These are phyloP conservation scores for Tangara arthus DNA, from an alignment of 2,797 vertebrate genomes.

Conservation along the genomic window DNA sequence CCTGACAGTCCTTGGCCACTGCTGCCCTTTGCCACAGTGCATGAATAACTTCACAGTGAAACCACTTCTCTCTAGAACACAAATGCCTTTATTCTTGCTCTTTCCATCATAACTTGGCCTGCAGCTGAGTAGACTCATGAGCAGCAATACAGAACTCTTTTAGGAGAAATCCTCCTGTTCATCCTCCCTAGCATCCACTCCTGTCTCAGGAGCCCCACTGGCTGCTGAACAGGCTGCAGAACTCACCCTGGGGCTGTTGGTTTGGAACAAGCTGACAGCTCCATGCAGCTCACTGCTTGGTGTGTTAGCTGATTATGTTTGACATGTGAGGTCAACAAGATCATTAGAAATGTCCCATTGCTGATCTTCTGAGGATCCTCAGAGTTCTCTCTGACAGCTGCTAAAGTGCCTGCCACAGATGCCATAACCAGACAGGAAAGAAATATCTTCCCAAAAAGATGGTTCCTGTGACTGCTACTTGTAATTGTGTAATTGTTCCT, in stretches of 20 bases:
- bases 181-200: not conserved
- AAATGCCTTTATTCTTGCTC: not conserved
- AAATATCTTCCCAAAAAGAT: not conserved
- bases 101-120: not conserved
- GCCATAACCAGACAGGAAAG: not conserved
- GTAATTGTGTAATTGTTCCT: not conserved
- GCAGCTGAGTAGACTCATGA: not conserved
- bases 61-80: not conserved
- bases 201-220: not conserved
- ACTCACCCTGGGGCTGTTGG: not conserved
- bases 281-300: not conserved
- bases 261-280: not conserved
- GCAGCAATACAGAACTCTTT: not conserved
- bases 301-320: not conserved
- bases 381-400: not conserved
- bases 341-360: not conserved
- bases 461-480: not conserved
- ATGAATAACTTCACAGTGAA: not conserved
- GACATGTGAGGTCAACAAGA: slow-evolving; percentile 3
- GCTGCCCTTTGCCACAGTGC: not conserved
- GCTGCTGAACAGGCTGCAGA: not conserved
- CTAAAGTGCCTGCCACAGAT: not conserved
- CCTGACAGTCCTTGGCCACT: not conserved
- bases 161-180: not conserved
- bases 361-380: not conserved